Evolutionary conservation across 2,797 vertebrate genomes (phyloP), one percentile per base, ranked within the genome.

Genomic region (Hippocampus kuda): DNA sequence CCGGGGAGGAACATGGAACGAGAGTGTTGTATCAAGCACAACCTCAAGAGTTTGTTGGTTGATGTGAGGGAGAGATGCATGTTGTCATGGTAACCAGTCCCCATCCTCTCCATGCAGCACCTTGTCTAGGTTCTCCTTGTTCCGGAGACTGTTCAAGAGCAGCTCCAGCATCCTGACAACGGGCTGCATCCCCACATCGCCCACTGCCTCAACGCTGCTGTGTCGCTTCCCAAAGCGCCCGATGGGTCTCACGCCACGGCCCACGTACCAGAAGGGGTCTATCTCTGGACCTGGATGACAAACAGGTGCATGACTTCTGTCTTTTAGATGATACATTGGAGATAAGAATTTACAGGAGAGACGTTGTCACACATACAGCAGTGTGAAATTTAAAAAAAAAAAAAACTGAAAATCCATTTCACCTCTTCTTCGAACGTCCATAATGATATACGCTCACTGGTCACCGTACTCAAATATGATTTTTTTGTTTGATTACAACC

Each of bases 161-260:
- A 92, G 81, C 77, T 86, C 87, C 79, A 93, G 81, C 30, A 73
- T 89, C 73, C 83, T 88, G 75, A 90, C 80, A 16, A 85, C 70
- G 0, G 92, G 87, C 61, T 88, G 85, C 72, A 88, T 73, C 46
- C 67, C 86, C 38, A 74, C 69, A 2, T 75, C 78, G 68, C 72
- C 75, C 79, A 82, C 64, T 60, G 71, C 80, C 46, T 79, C 81
- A 57, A 75, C 64, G 7, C 73, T 75, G 81, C 79, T 87, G 79
- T 93, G 91, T 75, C 94, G 90, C 88, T 96, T 97, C 70, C 94
- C 95, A 11, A 96, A 96, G 26, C 93, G 91, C 2, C 94, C 93
- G 0, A 97, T 95, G 77, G 94, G 94, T 82, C 94, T 88, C 65
- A 96, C 94, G 0, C 94, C 94, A 5, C 93, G 93, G 0, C 91